phyloP scores from a whole-genome alignment of 2,888 invertebrate species.

The Maniola hyperantus region DNA sequence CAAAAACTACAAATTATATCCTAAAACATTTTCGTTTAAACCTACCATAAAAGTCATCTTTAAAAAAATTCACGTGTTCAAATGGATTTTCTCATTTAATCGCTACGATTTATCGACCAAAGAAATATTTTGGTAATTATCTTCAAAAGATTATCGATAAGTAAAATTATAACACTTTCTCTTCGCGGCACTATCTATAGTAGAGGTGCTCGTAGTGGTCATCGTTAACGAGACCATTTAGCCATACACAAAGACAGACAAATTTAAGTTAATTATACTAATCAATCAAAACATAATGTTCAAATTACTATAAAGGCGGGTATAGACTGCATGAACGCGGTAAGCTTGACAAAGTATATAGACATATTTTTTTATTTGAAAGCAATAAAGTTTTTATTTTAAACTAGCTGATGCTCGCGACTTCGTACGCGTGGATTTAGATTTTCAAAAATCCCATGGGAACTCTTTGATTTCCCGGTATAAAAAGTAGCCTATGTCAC shows the following conservation, averaged over 20 bases:
- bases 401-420: too few species aligned
- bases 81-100: background rate
- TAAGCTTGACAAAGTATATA: too few species aligned
- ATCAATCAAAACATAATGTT: constrained; percentile 19
- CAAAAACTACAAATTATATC: too few species aligned
- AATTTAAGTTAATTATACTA: constrained; percentile 4
- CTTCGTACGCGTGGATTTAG: too few species aligned
- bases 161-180: constrained; percentile 12
- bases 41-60: background rate
- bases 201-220: background rate
- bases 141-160: background rate
- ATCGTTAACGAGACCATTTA: constrained; percentile 11
- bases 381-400: too few species aligned
- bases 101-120: background rate
- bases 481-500: too few species aligned
- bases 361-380: too few species aligned
- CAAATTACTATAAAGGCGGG: background rate
- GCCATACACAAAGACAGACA: constrained; percentile 14
- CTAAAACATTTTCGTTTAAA: too few species aligned
- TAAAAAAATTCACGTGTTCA: background rate
- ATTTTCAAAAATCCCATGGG: too few species aligned
- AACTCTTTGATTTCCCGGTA: too few species aligned
- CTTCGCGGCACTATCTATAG: background rate
- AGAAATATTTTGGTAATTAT: background rate
- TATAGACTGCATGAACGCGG: background rate